These are phyloP conservation scores for Albula goreensis DNA, from an alignment of 2,113 vertebrate genomes.

Conservation along the genomic window DNA sequence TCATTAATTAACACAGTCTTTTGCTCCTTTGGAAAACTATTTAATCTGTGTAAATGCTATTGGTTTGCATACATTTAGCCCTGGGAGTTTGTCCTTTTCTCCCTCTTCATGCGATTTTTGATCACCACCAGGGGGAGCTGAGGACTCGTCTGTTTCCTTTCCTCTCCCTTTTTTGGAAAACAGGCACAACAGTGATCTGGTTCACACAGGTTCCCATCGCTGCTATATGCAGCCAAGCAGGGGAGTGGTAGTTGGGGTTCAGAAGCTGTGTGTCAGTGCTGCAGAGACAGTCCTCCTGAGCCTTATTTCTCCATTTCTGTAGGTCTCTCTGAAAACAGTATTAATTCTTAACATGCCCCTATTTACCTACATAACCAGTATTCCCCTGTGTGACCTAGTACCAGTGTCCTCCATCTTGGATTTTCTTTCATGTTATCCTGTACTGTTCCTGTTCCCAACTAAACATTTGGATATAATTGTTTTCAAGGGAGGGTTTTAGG, in stretches of 20 bases:
- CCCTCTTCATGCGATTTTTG: neutral
- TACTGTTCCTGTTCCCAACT: neutral
- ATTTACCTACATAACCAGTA: neutral
- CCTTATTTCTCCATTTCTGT: neutral
- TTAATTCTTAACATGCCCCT: neutral
- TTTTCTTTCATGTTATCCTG: neutral
- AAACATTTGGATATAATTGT: neutral
- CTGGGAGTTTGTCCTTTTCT: neutral
- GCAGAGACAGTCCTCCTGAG: neutral
- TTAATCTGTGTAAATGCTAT: too few species aligned
- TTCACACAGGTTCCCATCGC: neutral
- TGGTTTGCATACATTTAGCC: neutral
- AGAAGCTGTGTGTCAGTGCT: slow-evolving; percentile 2
- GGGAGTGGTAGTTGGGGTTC: neutral
- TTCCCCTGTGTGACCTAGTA: neutral
- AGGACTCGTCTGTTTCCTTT: neutral
- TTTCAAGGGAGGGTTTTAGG: too few species aligned
- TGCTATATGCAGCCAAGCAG: neutral
- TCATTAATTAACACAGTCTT: neutral
- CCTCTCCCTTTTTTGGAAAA: neutral
- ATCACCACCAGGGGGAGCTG: slow-evolving; percentile 12
- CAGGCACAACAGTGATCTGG: neutral
- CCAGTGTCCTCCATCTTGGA: neutral
- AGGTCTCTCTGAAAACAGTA: neutral
- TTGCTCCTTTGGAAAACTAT: neutral